A percentile compares a stretch with the other conserved stretches of the same genome.
These are phyloP conservation scores for Micrastur ruficollis DNA, from an alignment of 2,797 vertebrate species.

Conservation along the genomic window DNA sequence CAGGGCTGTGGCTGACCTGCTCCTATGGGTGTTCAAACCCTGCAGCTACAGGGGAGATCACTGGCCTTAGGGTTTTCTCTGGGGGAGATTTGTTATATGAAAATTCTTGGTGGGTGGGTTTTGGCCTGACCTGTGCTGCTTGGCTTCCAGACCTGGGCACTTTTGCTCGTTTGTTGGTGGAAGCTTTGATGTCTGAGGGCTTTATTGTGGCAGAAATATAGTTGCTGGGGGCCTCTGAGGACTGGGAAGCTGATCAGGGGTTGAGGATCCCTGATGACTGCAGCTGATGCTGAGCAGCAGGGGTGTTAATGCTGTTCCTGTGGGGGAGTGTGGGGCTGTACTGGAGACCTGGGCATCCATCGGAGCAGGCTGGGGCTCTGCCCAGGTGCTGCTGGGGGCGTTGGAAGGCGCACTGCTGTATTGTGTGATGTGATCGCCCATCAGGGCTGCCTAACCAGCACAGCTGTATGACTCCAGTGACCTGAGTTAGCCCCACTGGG, in stretches of 20 bases:
- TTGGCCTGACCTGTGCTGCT: not conserved
- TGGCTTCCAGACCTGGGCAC: not conserved
- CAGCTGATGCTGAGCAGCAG: not conserved
- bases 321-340: not conserved
- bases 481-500: rapidly evolving
- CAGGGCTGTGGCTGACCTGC: not conserved
- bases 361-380: not conserved
- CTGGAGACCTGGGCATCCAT: not conserved
- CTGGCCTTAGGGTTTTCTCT: not conserved
- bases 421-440: not conserved
- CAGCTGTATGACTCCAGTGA: not conserved
- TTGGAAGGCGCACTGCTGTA: not conserved
- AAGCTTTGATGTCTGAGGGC: not conserved
- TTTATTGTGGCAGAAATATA: not conserved
- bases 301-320: not conserved
- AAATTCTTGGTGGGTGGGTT: not conserved
- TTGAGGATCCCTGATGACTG: not conserved
- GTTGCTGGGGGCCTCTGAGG: not conserved
- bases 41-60: not conserved
- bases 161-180: not conserved
- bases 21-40: not conserved
- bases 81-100: not conserved
- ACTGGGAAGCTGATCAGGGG: not conserved
- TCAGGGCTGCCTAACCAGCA: not conserved
- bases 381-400: not conserved